phyloP scores from a whole-genome alignment of 2,113 vertebrate species.

The Neodon shergylaensis region DNA sequence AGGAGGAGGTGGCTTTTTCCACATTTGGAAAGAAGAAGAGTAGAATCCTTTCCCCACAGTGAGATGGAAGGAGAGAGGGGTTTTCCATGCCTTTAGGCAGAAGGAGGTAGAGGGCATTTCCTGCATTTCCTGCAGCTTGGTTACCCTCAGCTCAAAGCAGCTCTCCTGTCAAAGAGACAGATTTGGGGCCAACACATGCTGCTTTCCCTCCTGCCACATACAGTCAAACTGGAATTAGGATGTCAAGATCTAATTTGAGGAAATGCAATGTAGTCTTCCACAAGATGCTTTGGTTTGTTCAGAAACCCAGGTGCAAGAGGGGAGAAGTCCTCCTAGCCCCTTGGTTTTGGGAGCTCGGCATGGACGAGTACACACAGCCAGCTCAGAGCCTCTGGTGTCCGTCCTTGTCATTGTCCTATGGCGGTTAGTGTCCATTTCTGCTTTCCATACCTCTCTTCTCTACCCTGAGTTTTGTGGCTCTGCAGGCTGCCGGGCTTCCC shows the following conservation, averaged over 20 bases:
- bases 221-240: not conserved
- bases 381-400: not conserved
- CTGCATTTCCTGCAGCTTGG: not conserved
- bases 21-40: not conserved
- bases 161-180: not conserved
- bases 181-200: not conserved
- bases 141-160: not conserved
- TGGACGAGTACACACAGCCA: not conserved
- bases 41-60: not conserved
- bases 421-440: too few relatives aligned
- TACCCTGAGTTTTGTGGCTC: too few relatives aligned
- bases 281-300: not conserved
- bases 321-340: fast-evolving
- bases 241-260: not conserved
- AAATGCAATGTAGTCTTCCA: not conserved
- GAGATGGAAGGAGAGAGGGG: not conserved
- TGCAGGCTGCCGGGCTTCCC: not conserved
- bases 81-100: not conserved
- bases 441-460: fast-evolving
- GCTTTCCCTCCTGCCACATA: not conserved
- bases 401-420: fast-evolving
- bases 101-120: not conserved
- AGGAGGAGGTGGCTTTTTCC: not conserved
- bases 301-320: not conserved
- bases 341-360: not conserved